Evolutionary conservation across 2,113 vertebrate genomes (phyloP), one percentile per base, ranked within the genome.

Genomic region (Channa maculata): DNA sequence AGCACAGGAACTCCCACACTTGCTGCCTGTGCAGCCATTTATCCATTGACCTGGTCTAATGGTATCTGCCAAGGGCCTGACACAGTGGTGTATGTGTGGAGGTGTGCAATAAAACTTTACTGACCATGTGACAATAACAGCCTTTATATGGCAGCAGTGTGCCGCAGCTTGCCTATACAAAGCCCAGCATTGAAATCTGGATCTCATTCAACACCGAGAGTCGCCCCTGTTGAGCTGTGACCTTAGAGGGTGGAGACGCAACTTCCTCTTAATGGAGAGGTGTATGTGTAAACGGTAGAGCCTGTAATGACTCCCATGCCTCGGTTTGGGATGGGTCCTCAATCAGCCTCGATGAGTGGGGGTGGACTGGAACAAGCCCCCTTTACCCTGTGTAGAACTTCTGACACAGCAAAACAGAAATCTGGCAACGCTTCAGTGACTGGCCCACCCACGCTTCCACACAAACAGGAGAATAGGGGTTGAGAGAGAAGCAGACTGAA

Each of bases 331-430:
- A 65, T 58, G 10, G 2, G 45, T n/a, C 66, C 71, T 77, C 51
- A 65, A 63, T 75, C 73, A 60, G 65, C 53, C 46, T 67, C 79
- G 61, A 45, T 58, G 77, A 79, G 71, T 5, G 36, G 66, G 77
- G 2, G 13, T 37, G 57, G 65, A 72, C 13, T 14, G 8, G 70
- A 70, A 55, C 1, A 6, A 82, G 15, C 50, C 63, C 52, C 57
- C 52, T 24, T 51, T 1, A n/a, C 13, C 55, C 33, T 48, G 24
- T 74, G 71, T 78, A 46, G 87, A 90, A 90, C 37, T 79, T 83
- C 87, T 92, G 90, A 88, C 86, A 80, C 84, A 84, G 88, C 87
- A 89, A 89, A 91, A 91, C 87, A 82, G 71, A 90, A 90, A 91
- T 89, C 89, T 91, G 91, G 89, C 83, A 90, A 84, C 34, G 65